phyloP scores from a whole-genome alignment of 2,888 invertebrate species.

The Pharmacophagus antenor region DNA sequence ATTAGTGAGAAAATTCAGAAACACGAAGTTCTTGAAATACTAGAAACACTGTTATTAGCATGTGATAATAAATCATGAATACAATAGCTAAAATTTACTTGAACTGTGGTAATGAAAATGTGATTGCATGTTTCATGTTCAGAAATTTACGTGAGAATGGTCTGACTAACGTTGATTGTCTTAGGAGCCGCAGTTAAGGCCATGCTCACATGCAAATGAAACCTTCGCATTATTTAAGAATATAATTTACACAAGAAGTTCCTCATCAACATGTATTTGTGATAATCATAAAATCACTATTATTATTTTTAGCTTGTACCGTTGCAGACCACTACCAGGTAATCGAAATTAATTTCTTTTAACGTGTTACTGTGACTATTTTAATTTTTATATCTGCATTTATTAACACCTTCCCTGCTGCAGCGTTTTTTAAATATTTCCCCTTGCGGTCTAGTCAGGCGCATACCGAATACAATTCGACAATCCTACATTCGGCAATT shows the following conservation, averaged over 20 bases:
- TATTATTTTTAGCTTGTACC: not conserved
- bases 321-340: not conserved
- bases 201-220: slow-evolving; percentile 26
- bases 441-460: too few species aligned
- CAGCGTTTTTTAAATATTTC: too few species aligned
- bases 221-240: slow-evolving; percentile 36
- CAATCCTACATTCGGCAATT: too few species aligned
- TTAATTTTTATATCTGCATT: too few species aligned
- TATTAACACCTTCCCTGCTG: too few species aligned
- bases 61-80: slow-evolving; percentile 20
- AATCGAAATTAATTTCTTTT: not conserved
- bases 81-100: slow-evolving; percentile 39
- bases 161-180: slow-evolving; percentile 56
- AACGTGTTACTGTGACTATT: too few species aligned
- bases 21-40: not conserved
- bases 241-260: slow-evolving; percentile 28
- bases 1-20: not conserved
- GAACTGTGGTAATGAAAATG: slow-evolving; percentile 52
- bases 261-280: not conserved
- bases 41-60: slow-evolving; percentile 9
- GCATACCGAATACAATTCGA: too few species aligned
- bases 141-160: slow-evolving; percentile 55
- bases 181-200: slow-evolving; percentile 53
- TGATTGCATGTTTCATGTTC: slow-evolving; percentile 30
- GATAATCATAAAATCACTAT: not conserved